Percentiles rank a stretch among this genome's conserved stretches.
These are phyloP conservation scores for Smithornis capensis DNA, from an alignment of 2,113 vertebrate genomes.

Conservation along the genomic window DNA sequence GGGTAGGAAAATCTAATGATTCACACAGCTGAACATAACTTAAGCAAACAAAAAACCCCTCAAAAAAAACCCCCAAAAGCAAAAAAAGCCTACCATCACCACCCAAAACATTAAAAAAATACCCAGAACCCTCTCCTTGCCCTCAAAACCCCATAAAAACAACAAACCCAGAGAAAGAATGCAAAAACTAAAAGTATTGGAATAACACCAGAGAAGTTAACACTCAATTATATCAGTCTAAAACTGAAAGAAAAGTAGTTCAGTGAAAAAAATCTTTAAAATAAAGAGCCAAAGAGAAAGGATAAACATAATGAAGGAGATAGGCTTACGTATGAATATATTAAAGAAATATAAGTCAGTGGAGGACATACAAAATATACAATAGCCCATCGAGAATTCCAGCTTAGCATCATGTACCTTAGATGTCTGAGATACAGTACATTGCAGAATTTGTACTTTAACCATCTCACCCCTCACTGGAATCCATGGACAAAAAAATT, in stretches of 20 bases:
- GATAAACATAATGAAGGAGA: neutral
- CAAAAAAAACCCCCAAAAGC: rapidly evolving
- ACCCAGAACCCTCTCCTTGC: too few species aligned
- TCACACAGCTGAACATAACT: neutral
- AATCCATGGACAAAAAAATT: neutral
- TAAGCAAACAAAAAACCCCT: neutral
- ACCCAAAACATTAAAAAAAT: neutral
- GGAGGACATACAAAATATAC: neutral
- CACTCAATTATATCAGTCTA: neutral
- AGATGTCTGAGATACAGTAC: neutral
- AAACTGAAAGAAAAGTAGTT: neutral
- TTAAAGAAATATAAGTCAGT: neutral
- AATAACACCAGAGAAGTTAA: neutral
- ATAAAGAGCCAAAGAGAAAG: neutral
- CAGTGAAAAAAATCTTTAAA: neutral
- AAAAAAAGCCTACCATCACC: neutral
- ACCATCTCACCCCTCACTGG: too few species aligned
- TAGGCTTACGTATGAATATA: rapidly evolving
- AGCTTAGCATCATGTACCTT: neutral
- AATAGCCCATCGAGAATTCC: neutral
- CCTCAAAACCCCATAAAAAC: neutral
- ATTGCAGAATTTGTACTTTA: neutral
- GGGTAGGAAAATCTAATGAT: neutral
- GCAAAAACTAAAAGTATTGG: neutral
- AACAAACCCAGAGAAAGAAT: neutral